Evolutionary conservation across 1,140 invertebrate species (phyloP).

Genomic region (Zaprionus taronus): DNA sequence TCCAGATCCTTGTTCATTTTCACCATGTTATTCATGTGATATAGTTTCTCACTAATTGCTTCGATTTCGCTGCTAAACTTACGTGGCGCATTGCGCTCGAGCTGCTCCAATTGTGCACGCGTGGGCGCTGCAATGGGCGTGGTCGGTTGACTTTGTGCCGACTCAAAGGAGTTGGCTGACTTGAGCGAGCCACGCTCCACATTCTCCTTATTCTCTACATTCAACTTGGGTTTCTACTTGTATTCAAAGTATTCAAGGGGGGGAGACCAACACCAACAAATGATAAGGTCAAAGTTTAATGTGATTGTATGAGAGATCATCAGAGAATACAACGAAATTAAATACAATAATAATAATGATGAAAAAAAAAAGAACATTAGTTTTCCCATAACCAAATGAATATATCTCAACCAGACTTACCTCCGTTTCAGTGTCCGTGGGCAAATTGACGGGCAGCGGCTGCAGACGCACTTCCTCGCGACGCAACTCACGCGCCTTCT

Average conservation of each 20-base stretch:
- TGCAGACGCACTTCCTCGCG: constrained; percentile 89
- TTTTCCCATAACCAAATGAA: constrained; percentile 54
- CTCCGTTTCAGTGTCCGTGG: constrained; percentile 91
- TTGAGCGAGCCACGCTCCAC: constrained; percentile 52
- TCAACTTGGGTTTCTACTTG: constrained; percentile 52
- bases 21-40: constrained; percentile 78
- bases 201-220: constrained; percentile 68
- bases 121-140: constrained; percentile 59
- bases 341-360: constrained; percentile 71
- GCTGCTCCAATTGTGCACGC: constrained; percentile 74
- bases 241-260: background rate
- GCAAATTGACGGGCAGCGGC: constrained; percentile 86
- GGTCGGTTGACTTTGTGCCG: constrained; percentile 59
- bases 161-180: constrained; percentile 72
- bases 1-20: constrained; percentile 84
- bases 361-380: constrained; percentile 52
- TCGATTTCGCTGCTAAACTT: constrained; percentile 81
- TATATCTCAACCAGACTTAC: constrained; percentile 84
- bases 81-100: constrained; percentile 69
- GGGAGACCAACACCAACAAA: constrained; percentile 72
- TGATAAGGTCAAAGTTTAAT: constrained; percentile 41
- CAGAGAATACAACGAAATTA: constrained; percentile 47
- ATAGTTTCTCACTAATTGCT: constrained; percentile 81
- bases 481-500: constrained; percentile 87
- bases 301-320: constrained; percentile 44